Evolutionary conservation across 1,140 invertebrate species (phyloP).

Genomic region (Pogonognathellus flavescens): DNA sequence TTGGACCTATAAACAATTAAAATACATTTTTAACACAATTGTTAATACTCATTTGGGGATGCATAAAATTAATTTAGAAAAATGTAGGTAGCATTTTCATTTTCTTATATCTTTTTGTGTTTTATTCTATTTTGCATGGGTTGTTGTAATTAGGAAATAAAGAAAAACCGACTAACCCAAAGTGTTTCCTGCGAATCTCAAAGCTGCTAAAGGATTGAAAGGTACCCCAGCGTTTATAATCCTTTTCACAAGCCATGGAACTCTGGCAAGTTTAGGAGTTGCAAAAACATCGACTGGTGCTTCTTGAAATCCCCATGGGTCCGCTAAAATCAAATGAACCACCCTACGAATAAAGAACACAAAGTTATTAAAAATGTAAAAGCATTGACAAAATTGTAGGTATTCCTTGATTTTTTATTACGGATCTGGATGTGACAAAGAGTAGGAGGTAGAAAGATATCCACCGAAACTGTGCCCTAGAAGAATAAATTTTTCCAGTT

Average conservation of each 20-base stretch:
- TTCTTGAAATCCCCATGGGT: conserved; percentile 97
- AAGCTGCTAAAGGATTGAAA: conserved; percentile 87
- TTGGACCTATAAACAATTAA: too few species aligned
- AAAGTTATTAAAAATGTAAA: background rate
- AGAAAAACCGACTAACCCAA: background rate
- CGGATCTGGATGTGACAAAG: conserved; percentile 83
- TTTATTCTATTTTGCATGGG: too few species aligned
- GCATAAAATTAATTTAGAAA: too few species aligned
- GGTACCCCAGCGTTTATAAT: conserved; percentile 70
- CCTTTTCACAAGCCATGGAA: conserved; percentile 55
- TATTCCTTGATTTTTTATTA: conserved; percentile 8
- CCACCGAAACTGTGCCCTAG: conserved; percentile 96
- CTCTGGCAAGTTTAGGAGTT: background rate
- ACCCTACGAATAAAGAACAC: conserved; percentile 72
- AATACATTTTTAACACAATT: too few species aligned
- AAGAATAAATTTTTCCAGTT: conserved; percentile 88
- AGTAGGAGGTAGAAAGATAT: conserved; percentile 91
- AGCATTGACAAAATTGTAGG: background rate
- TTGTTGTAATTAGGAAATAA: too few species aligned
- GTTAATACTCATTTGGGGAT: too few species aligned
- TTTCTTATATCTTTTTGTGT: too few species aligned
- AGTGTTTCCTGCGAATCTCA: conserved; percentile 91
- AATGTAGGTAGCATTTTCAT: too few species aligned
- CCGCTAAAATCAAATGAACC: conserved; percentile 91
- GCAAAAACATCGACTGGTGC: conserved; percentile 76